Percentiles rank a stretch among this genome's conserved stretches.
Conservation (phyloP, 1,140 invertebrate genomes). For the Cryptotermes secundus region DNA sequence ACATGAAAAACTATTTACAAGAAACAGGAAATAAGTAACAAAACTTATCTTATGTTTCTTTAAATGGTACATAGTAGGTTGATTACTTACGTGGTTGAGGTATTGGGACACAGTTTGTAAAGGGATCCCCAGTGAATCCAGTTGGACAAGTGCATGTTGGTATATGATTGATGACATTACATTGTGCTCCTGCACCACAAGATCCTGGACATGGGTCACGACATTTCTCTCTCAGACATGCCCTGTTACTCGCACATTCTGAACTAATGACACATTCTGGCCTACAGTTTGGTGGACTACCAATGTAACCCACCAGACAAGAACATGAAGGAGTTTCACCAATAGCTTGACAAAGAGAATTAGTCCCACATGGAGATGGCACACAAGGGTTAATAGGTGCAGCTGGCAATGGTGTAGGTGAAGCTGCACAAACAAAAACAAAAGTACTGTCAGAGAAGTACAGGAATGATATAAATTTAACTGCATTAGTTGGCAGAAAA, state of each 20-base stretch:
- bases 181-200: conserved; percentile 67
- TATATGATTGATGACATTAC: conserved; percentile 67
- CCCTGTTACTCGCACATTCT: conserved; percentile 64
- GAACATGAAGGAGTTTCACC: conserved; percentile 55
- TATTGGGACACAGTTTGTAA: conserved; percentile 59
- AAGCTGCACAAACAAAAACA: conserved; percentile 39
- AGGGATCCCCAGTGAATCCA: conserved; percentile 72
- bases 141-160: conserved; percentile 67
- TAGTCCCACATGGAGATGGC: conserved; percentile 47
- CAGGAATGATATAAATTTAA: neutral
- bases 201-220: conserved; percentile 71
- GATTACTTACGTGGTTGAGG: conserved; percentile 33
- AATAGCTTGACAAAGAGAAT: conserved; percentile 47
- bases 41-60: neutral
- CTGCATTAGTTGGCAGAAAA: neutral
- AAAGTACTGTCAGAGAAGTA: neutral
- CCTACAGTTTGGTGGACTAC: conserved; percentile 68
- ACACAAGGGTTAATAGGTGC: conserved; percentile 40
- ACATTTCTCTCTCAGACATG: conserved; percentile 67
- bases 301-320: conserved; percentile 64
- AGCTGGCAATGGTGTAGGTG: conserved; percentile 44
- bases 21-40: too few species aligned
- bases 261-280: conserved; percentile 71
- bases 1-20: too few species aligned
- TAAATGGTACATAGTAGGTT: neutral